Percentiles rank a stretch among this genome's conserved stretches.
Conservation (phyloP, 2,113 vertebrate genomes). For the Gallinago media region DNA sequence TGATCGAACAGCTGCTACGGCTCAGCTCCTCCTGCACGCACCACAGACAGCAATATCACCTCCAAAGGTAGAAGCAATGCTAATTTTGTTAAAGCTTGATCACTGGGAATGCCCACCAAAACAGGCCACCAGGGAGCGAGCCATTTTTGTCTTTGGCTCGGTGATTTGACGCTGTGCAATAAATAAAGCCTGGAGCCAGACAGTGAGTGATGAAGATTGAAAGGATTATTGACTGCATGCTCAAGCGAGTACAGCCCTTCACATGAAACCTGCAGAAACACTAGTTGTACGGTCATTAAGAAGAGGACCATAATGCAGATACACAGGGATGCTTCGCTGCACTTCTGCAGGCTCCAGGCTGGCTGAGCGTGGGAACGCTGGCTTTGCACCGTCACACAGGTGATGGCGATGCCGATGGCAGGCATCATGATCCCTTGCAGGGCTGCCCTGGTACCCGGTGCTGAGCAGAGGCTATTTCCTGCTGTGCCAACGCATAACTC, state of each 20-base stretch:
- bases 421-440: not conserved
- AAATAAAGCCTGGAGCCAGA: slow-evolving; percentile 52
- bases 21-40: not conserved
- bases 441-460: not conserved
- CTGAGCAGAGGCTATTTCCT: not conserved
- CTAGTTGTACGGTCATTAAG: not conserved
- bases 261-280: not conserved
- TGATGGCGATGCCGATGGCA: not conserved
- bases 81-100: not conserved
- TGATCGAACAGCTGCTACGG: not conserved
- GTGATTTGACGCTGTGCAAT: slow-evolving; percentile 12
- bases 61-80: not conserved
- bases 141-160: not conserved
- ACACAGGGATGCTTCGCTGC: not conserved
- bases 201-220: slow-evolving; percentile 54
- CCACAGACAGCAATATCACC: not conserved
- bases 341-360: not conserved
- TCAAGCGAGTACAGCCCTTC: not conserved
- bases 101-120: not conserved
- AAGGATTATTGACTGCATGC: slow-evolving; percentile 36
- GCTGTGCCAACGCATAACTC: not conserved
- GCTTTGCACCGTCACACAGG: not conserved
- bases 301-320: not conserved
- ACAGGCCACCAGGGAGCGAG: not conserved
- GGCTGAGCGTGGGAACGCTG: accelerated